These are phyloP conservation scores for Achlya flavicornis DNA, from an alignment of 2,888 invertebrate genomes.

Conservation along the genomic window DNA sequence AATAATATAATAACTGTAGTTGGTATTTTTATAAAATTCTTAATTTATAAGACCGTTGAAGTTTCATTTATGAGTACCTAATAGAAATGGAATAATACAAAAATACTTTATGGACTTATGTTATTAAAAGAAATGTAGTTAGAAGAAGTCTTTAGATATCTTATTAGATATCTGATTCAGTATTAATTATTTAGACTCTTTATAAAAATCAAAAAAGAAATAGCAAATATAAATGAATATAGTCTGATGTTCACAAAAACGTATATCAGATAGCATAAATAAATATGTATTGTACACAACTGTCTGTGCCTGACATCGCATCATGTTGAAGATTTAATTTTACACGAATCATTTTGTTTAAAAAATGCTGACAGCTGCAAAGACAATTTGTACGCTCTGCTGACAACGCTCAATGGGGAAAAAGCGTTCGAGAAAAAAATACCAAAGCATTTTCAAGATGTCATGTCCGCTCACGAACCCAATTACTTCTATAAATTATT, in stretches of 20 bases:
- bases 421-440: slow-evolving; percentile 4
- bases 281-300: background rate
- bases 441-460: slow-evolving; percentile 12
- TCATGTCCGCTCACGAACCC: slow-evolving; percentile 7
- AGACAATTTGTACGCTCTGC: slow-evolving; percentile 12
- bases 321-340: slow-evolving; percentile 1
- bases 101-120: too few relatives aligned
- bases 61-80: background rate
- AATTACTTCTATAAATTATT: slow-evolving; percentile 13
- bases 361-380: slow-evolving; percentile 14
- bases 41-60: background rate
- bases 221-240: too few relatives aligned
- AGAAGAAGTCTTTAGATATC: too few relatives aligned
- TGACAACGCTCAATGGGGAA: slow-evolving; percentile 10
- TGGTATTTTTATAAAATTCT: background rate
- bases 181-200: too few relatives aligned
- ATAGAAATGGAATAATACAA: too few relatives aligned
- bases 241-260: background rate
- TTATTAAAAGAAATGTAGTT: too few relatives aligned
- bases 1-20: background rate
- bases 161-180: too few relatives aligned
- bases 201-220: too few relatives aligned
- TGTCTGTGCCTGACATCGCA: slow-evolving; percentile 1
- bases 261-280: background rate
- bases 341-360: slow-evolving; percentile 13